phyloP scores from a whole-genome alignment of 30 jellyfish, hydroid and myxozoan genomes.

The Pelagia noctiluca region DNA sequence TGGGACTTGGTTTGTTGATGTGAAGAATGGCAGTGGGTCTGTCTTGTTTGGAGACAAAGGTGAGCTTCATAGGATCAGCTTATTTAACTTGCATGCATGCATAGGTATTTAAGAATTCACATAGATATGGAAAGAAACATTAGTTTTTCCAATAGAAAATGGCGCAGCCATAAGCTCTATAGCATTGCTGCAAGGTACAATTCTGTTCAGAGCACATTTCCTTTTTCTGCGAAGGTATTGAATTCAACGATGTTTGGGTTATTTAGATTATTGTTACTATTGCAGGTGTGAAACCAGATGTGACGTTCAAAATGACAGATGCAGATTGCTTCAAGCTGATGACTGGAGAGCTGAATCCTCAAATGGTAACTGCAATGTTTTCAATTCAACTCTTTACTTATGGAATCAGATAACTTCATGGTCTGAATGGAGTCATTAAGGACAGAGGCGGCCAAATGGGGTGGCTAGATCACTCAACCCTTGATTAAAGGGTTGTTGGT shows the following conservation, averaged over 20 bases:
- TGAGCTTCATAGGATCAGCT: too few relatives aligned
- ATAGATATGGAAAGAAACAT: neutral
- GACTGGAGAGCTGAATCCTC: conserved; percentile 95
- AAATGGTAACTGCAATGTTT: conserved; percentile 68
- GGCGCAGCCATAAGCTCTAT: neutral
- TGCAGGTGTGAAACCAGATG: conserved; percentile 80
- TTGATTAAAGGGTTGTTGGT: neutral
- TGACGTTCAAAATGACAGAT: conserved; percentile 87
- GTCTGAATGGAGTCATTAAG: neutral
- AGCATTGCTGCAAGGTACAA: neutral
- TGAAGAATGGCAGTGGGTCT: conserved; percentile 69
- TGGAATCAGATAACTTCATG: neutral
- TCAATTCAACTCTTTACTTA: neutral
- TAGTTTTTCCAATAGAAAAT: neutral
- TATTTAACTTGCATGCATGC: too few relatives aligned
- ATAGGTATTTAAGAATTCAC: neutral
- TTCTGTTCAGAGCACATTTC: neutral
- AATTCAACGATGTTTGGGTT: neutral
- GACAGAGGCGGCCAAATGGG: neutral
- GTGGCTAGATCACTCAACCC: neutral
- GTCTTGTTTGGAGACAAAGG: conserved; percentile 67
- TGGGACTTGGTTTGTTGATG: conserved; percentile 84
- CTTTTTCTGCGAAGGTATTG: neutral
- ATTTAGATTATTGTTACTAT: neutral
- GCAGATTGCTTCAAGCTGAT: conserved; percentile 79